Evolutionary conservation across 2,888 invertebrate species (phyloP).

Genomic region (Caradrina clavipalpis): DNA sequence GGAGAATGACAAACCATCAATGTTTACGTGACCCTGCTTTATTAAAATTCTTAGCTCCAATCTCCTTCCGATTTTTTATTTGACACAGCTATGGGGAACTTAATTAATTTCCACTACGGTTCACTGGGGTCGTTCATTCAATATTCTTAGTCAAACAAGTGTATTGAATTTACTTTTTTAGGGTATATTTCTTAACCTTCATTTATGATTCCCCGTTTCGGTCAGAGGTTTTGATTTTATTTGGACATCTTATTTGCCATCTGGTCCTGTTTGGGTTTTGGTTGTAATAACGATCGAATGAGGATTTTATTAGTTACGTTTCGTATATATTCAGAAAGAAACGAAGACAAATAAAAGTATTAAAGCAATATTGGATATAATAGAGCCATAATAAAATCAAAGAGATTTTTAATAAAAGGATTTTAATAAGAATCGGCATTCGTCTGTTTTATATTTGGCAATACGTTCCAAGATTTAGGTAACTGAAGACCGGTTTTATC

Average conservation of each 20-base stretch:
- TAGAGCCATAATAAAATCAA: slow-evolving; percentile 5
- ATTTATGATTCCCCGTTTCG: slow-evolving; percentile 49
- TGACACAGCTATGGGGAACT: slow-evolving; percentile 72
- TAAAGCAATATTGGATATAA: slow-evolving; percentile 9
- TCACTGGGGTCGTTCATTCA: slow-evolving; percentile 69
- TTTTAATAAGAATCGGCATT: slow-evolving; percentile 10
- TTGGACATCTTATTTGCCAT: slow-evolving; percentile 54
- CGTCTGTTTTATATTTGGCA: slow-evolving; percentile 13
- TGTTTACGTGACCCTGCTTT: slow-evolving; percentile 87
- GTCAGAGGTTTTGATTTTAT: slow-evolving; percentile 55
- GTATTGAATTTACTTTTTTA: slow-evolving; percentile 65
- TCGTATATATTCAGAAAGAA: slow-evolving; percentile 13
- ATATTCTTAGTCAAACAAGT: slow-evolving; percentile 69
- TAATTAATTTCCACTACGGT: slow-evolving; percentile 84
- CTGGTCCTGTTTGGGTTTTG: slow-evolving; percentile 33
- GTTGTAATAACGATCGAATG: slow-evolving; percentile 24
- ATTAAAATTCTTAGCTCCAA: slow-evolving; percentile 86
- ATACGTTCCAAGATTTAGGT: slow-evolving; percentile 19
- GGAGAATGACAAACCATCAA: slow-evolving; percentile 71
- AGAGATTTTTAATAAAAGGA: slow-evolving; percentile 20
- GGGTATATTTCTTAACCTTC: slow-evolving; percentile 52
- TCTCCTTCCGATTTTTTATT: slow-evolving; percentile 76
- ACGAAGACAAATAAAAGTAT: slow-evolving; percentile 13
- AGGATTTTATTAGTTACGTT: slow-evolving; percentile 43
- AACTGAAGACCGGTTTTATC: neutral